Evolutionary conservation across 1,140 invertebrate species (phyloP).

Genomic region (Gonatopus flavifemur): DNA sequence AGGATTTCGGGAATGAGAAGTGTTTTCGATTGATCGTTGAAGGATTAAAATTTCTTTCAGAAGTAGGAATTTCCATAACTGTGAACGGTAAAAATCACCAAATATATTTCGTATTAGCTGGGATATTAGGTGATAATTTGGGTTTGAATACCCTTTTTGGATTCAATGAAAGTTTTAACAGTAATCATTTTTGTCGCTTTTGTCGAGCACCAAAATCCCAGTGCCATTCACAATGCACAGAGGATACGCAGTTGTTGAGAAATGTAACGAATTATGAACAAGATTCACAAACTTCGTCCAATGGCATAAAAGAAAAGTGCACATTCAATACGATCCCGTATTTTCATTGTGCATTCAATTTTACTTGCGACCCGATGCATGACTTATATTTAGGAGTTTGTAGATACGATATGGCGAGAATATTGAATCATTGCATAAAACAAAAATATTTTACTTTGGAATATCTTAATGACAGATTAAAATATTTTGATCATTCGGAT

Average conservation of each 20-base stretch:
- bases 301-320: constrained; percentile 21
- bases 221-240: constrained; percentile 5
- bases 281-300: constrained; percentile 6
- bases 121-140: constrained; percentile 22
- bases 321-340: constrained; percentile 26
- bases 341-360: constrained; percentile 20
- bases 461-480: constrained; percentile 19
- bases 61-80: constrained; percentile 14
- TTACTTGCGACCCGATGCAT: constrained; percentile 22
- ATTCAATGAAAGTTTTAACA: constrained; percentile 16
- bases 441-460: constrained; percentile 15
- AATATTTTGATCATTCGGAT: constrained; percentile 17
- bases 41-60: constrained; percentile 10
- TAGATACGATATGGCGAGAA: constrained; percentile 23
- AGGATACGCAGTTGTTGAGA: constrained; percentile 12
- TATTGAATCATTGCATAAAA: constrained; percentile 12
- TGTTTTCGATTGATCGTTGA: constrained; percentile 18
- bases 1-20: constrained; percentile 17
- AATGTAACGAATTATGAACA: constrained; percentile 21
- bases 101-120: constrained; percentile 25
- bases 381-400: constrained; percentile 22
- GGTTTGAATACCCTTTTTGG: constrained; percentile 19
- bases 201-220: constrained; percentile 20
- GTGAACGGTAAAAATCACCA: constrained; percentile 7
- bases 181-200: constrained; percentile 22